Base-by-base conservation (phyloP, 2,888 invertebrate genomes). In the Pyrrhia umbra region DNA sequence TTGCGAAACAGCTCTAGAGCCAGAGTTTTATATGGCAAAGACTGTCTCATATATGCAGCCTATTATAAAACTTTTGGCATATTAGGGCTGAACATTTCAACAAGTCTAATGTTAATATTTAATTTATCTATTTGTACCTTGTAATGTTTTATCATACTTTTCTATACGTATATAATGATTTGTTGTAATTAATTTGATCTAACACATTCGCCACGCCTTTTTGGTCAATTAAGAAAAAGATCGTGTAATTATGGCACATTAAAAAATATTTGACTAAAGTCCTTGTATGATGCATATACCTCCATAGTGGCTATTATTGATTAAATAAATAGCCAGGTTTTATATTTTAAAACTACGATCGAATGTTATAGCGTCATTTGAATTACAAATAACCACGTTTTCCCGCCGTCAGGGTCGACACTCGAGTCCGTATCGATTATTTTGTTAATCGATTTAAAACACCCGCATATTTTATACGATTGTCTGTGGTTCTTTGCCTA, bases 391-490 rank as follows among this genome's bases (percentile, higher is more conserved):
- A 23, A 39, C 16, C 6, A 9, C 34, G 46, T 57, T 63, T 63
- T 58, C 63, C 60, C 55, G 39, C 45, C 39, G 21, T 50, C 56
- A 72, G 51, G 72, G 58, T 40, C 58, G 46, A 55, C 23, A 40
- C 46, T 8, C 47, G 57, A 62, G 54, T 49, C 30, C 25, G 34
- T 60, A 40, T 63, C 20, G 27, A 52, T 60, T 66, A 13, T 46
- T 58, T 59, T 46, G 27, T 52, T 61, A 64, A 65, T 74, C 46
- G 40, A 73, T 47, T 64, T 49, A 21, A 56, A 58, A 21, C 42
- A 70, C 77, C 77, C 71, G 68, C 68, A 75, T 77, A 56, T 60
- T 67, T 20, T 58, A 39, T 40, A 59, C 6, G 23, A 13, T 13
- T 30, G 13, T 30, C 10, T 13, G 30, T 30, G 30, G 30, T 27